Conservation (phyloP, 2,888 invertebrate species). For the Digitonthophagus gazella region DNA sequence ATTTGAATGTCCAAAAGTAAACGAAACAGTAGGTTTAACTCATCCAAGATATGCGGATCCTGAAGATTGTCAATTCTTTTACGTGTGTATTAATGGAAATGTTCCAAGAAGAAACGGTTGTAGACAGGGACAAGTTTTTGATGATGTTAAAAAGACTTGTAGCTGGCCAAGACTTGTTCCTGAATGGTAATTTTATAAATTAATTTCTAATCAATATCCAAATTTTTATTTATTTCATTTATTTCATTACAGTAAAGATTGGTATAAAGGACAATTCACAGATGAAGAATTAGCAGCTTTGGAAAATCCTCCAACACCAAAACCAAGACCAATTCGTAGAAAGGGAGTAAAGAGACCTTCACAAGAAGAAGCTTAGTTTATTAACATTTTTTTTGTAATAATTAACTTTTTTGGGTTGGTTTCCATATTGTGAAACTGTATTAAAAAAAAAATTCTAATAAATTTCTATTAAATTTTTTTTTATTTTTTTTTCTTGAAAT, state of each 20-base stretch:
- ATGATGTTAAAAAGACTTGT: conserved; percentile 74
- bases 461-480: too few species aligned
- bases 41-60: conserved; percentile 87
- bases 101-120: conserved; percentile 83
- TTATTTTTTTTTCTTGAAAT: not conserved
- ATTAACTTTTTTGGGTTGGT: too few species aligned
- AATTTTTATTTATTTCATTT: conserved; percentile 34
- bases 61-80: conserved; percentile 88
- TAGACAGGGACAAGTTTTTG: conserved; percentile 85
- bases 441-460: not conserved
- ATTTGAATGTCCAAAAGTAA: conserved; percentile 79
- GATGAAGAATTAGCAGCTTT: conserved; percentile 76
- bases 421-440: too few species aligned
- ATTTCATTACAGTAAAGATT: conserved; percentile 84
- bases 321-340: conserved; percentile 58
- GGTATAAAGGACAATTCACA: conserved; percentile 83
- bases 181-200: conserved; percentile 73
- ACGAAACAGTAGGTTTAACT: conserved; percentile 67
- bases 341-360: conserved; percentile 50
- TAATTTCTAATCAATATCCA: not conserved
- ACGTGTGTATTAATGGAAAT: conserved; percentile 87
- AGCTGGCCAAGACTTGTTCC: conserved; percentile 86
- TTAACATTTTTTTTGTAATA: conserved; percentile 8
- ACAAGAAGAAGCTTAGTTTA: conserved; percentile 36
- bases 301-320: conserved; percentile 73